Base-by-base conservation (phyloP, 2,888 invertebrate species). In the Malthinus seriepunctatus region DNA sequence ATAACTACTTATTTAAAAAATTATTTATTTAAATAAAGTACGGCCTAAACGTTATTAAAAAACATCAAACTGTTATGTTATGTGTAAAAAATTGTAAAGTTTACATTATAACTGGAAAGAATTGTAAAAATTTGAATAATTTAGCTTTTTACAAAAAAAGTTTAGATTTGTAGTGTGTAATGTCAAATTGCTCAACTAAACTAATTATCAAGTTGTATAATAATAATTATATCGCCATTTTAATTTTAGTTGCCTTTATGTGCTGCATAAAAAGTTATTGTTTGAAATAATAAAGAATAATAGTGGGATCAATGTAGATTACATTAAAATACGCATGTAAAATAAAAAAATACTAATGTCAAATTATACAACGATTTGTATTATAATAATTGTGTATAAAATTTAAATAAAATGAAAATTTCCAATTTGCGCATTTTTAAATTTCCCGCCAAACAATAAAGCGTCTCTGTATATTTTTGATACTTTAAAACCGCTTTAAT, bases 271-370 rank as follows among this genome's bases (percentile, higher is more conserved):
- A 5, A 51, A n/a, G n/a, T 56, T 23, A 9, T 15, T 12, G 23
- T 42, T 42, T 42, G 39, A 9, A 42, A 15, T 42, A 15, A 15
- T 42, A 15, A 9, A 54, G 60, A 64, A 49, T 51, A 58, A 60
- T 64, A 64, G 64, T 60, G 64, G 64, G 64, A 64, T 64, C 64
- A 64, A 64, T 60, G 60, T 60, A 60, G 57, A 56, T 50, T 60
- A 64, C 51, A 45, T 49, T 59, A 39, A 34, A 51, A 45, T 42
- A 35, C 51, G 54, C 39, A 39, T 55, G 48, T 31, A 15, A 55
- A 31, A 51, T 15, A 51, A 46, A 11, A 15, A 38, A 50, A 42
- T 37, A n/a, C 32, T 32, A 31, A 46, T 59, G 59, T 54, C 49
- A 37, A 57, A 60, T 51, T 51, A 55, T 60, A 53, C 60, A 55